Base-by-base conservation (phyloP, 2,888 invertebrate genomes). In the Coecobrya sp. region DNA sequence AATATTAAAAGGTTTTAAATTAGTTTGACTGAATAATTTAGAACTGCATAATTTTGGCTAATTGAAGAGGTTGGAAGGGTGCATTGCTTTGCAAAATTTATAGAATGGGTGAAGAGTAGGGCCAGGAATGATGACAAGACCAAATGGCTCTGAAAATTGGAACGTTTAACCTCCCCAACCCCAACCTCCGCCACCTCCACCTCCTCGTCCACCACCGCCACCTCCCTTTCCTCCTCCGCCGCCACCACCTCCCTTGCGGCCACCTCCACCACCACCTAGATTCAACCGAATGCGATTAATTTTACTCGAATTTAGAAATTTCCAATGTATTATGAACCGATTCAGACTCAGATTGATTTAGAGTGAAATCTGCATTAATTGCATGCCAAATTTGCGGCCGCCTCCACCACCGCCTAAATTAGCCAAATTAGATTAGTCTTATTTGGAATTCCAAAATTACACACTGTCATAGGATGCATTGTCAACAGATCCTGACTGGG, bases 121-220 rank as follows among this genome's bases (percentile, higher is more conserved):
- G 22, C 22, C 8, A 59, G n/a, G 2, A 55, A 55, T 55, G 4
- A n/a, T 10, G 22, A n/a, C 70, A 70, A 1, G 11, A 3, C n/a
- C 19, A 19, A 62, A 62, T 19, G 19, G 19, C 7, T 1, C 62
- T 5, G 59, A 4, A 59, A 16, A 59, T 59, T 62, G 10, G 19
- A 36, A 36, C 2, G 45, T 49, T 49, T 76, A 84, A 70, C 84
- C 73, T 16, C 89, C 84, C 84, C 84, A 84, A 22, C 89, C 89
- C 52, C 88, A 70, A 16, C 88, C 88, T 52, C 65, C 65, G 0
- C 68, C 68, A 1, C 85, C 85, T 42, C 62, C 62, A n/a, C 85
- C 49, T 0, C 65, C 65, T 11, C 85, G 68, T 42, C 84, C 30
- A 30, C 65, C 65, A 0, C 68, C 68, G 1, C 85, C 85, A 30